Conservation (phyloP, 1,140 invertebrate species). For the Pseudomyrmex concolor region DNA sequence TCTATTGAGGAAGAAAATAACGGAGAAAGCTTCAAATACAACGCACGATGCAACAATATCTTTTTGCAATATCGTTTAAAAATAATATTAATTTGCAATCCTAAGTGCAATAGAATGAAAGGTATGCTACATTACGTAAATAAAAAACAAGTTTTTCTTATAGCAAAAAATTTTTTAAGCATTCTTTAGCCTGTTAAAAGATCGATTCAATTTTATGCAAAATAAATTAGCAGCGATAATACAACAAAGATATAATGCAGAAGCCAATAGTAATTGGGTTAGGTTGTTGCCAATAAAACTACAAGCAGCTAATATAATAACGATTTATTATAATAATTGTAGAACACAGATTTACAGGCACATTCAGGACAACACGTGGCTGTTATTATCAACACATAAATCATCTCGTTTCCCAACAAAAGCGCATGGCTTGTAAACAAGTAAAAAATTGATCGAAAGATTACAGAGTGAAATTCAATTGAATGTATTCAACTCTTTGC, state of each 20-base stretch:
- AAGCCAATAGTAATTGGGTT: slow-evolving; percentile 67
- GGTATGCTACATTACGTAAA: slow-evolving; percentile 14
- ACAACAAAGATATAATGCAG: slow-evolving; percentile 26
- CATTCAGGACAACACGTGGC: slow-evolving; percentile 63
- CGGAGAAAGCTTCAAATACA: slow-evolving; percentile 9
- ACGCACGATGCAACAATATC: background rate
- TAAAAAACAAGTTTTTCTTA: slow-evolving; percentile 14
- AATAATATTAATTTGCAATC: slow-evolving; percentile 17
- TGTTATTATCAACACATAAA: slow-evolving; percentile 32
- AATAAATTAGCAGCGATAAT: background rate
- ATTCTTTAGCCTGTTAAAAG: background rate
- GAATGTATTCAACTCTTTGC: too few relatives aligned
- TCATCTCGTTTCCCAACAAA: slow-evolving; percentile 17
- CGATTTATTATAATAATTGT: slow-evolving; percentile 79
- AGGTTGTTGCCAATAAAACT: slow-evolving; percentile 78
- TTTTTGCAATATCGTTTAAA: background rate
- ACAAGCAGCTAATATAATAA: slow-evolving; percentile 82
- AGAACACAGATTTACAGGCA: slow-evolving; percentile 80
- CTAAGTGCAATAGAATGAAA: background rate
- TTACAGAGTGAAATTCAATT: slow-evolving; percentile 1
- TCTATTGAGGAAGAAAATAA: background rate
- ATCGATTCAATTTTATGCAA: slow-evolving; percentile 3
- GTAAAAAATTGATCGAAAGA: background rate
- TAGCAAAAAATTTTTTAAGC: background rate
- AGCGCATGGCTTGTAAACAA: background rate